Evolutionary conservation across 1,140 invertebrate species (phyloP).

Genomic region (Aphelenchoides avenae): DNA sequence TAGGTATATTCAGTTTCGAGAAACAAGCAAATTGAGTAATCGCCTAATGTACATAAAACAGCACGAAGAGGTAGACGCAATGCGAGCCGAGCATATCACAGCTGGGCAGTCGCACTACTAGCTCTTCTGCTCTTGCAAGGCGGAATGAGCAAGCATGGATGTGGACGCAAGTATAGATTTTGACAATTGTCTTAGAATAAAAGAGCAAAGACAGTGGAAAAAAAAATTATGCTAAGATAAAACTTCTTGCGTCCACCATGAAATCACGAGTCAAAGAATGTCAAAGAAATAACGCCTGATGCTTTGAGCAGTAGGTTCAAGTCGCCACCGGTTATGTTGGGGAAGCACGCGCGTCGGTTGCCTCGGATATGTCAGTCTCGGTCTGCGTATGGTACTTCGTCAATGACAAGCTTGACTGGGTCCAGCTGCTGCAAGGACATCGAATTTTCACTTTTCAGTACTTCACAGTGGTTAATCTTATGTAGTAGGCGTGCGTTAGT

Average conservation of each 20-base stretch:
- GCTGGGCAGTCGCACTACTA: no score
- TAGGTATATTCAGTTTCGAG: no score
- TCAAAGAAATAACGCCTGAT: neutral
- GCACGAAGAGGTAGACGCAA: no score
- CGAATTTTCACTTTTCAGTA: conserved; percentile 14
- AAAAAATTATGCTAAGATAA: neutral
- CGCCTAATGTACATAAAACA: no score
- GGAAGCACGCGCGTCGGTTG: neutral
- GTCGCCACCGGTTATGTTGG: neutral
- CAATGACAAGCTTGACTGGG: conserved; percentile 29
- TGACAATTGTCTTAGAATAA: no score
- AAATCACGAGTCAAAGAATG: neutral
- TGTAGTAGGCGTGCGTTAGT: neutral
- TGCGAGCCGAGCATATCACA: no score
- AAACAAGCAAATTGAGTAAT: no score
- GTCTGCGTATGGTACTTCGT: conserved; percentile 32
- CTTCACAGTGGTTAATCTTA: neutral
- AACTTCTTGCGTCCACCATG: neutral
- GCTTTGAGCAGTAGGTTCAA: conserved; percentile 1
- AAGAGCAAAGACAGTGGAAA: conserved; percentile 3
- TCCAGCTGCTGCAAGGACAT: conserved; percentile 29
- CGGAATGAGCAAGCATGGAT: no score
- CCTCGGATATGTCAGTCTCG: conserved; percentile 4
- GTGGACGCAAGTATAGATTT: no score
- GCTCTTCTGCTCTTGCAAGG: no score